These are phyloP conservation scores for Pelecanus crispus DNA, from an alignment of 2,113 vertebrate species.

Conservation along the genomic window DNA sequence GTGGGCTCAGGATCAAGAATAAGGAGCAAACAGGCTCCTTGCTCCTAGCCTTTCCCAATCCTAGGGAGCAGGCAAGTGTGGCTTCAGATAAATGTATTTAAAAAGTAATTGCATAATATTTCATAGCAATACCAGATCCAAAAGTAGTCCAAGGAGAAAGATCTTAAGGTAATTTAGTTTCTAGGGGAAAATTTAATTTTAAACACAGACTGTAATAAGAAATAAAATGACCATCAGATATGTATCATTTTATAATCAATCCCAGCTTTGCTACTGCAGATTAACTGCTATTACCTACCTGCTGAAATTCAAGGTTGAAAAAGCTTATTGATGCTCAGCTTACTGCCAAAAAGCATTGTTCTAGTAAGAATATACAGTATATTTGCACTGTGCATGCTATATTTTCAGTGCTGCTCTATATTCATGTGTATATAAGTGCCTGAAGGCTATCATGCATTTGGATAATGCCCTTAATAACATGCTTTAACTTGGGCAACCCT, in stretches of 20 bases:
- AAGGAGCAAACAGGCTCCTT: not conserved
- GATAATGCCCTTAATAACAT: not conserved
- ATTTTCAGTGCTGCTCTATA: not conserved
- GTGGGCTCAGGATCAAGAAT: not conserved
- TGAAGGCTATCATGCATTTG: not conserved
- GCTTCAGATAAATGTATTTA: not conserved
- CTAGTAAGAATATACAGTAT: not conserved
- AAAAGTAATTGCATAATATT: not conserved
- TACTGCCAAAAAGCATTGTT: not conserved
- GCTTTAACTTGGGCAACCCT: not conserved
- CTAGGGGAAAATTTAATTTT: not conserved
- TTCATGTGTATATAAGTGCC: rapidly evolving
- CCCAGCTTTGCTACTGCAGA: not conserved
- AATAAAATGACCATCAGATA: not conserved
- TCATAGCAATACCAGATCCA: not conserved
- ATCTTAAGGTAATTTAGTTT: not conserved
- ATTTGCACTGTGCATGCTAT: not conserved
- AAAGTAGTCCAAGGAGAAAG: not conserved
- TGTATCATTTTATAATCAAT: conserved; percentile 1
- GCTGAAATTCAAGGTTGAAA: not conserved
- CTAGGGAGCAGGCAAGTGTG: not conserved
- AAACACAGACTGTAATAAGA: not conserved
- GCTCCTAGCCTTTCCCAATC: not conserved
- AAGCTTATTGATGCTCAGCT: not conserved
- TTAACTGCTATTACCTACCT: not conserved